Base-by-base conservation (phyloP, 2,888 invertebrate species). In the Drosophila buzzatii region DNA sequence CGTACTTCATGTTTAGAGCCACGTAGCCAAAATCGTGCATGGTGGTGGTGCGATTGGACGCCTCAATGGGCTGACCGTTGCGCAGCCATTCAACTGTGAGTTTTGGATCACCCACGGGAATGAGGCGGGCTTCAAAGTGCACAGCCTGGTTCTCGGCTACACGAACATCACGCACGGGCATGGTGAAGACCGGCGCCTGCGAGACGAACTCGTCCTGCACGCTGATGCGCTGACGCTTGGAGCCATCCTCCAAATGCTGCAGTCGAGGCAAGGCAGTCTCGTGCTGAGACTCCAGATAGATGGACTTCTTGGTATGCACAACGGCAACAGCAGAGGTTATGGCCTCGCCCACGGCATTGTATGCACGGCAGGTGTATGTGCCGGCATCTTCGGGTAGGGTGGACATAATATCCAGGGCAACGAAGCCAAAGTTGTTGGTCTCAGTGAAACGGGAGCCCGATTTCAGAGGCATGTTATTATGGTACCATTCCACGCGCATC, bases 1-100 rank as follows among this genome's bases (percentile, higher is more conserved):
- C 97, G 88, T 98, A 98, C 92, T 98, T 98, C 97, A 98, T 97
- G 89, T 98, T 98, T 20, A 98, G 94, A 44, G 98, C 98, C 33
- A 99, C 99, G 92, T 98, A 99, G 56, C 99, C 99, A 92, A 99
- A 99, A 92, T 99, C 99, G 92, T 99, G 98, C 96, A 98, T 98
- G 12, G 98, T 98, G 49, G 97, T 97, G 37, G 97, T 94, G 70
- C 98, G 97, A 91, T 98, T 98, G n/a, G 97, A 97, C 69, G 97
- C 97, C 95, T 97, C 95, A 84, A 99, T 96, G 35, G 98, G 96
- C 66, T 98, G 97, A 62, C 98, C 98, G 92, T 99, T 98, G 70
- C 97, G 95, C 70, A 97, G 94, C 98, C 98, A 99, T 94, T 98
- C 97, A 6, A 99, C 97, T 91, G 96, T 96, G n/a, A 99, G 94